Evolutionary conservation across 2,797 vertebrate genomes (phyloP), one percentile per base, ranked within the genome.

Genomic region (Anisognathus igniventris): DNA sequence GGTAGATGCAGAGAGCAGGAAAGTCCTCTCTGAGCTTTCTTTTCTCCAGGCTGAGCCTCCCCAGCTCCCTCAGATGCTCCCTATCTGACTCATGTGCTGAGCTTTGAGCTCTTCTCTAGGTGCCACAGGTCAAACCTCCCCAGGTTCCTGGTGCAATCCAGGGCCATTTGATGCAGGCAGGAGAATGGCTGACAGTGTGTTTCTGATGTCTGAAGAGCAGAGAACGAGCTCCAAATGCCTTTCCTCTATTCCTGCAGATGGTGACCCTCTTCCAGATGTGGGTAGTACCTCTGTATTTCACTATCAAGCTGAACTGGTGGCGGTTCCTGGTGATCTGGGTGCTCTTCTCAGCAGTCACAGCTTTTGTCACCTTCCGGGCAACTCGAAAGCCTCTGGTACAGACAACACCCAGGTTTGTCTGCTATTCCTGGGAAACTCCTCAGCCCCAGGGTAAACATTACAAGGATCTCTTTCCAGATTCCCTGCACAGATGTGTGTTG

Each of bases 201-300:
- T 45, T 35, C 57, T 56, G 75, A 6, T 23, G 2, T 27, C 20
- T 10, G 39, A 23, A 11, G 30, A 40, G 54, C 61, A 24, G n/a
- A 33, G 17, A 42, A 33, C 3, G 33, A 19, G 15, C 44, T 25
- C 67, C 8, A 33, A 64, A 7, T 7, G 23, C 47, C 37, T 86
- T 60, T 92, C 48, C 71, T 80, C 67, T 97, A 39, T 86, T 86
- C n/a, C 81, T 90, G 57, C 97, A 99, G 99, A 98, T 99, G 98
- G 99, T 99, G 97, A 99, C 99, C 73, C 98, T 99, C 88, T 99
- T 99, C 98, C 99, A 99, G 98, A 99, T 99, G 99, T 99, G 99
- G 99, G 98, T 99, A 66, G 99, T 99, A 65, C 99, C 99, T 47
- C 98, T 99, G 77, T 99, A 99, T 97, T 99, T 99, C 98, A 99